Percentiles rank a stretch among this genome's conserved stretches.
Conservation (phyloP, 2,113 vertebrate species). For the Lagopus muta region DNA sequence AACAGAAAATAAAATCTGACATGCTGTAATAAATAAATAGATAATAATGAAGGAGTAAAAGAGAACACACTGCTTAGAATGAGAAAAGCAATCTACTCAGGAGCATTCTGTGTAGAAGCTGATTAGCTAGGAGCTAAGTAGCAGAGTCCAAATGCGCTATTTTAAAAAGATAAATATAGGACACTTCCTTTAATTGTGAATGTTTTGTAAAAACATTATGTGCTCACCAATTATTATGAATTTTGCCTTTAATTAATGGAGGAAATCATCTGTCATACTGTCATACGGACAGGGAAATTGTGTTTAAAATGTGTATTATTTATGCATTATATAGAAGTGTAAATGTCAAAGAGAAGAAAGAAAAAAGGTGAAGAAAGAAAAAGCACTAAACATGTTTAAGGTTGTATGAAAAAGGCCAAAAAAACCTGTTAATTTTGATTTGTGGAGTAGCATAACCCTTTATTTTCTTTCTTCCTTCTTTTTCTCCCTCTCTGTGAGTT, state of each 20-base stretch:
- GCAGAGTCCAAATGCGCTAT: not conserved
- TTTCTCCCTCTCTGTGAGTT: not conserved
- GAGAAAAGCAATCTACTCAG: not conserved
- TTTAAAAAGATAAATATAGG: not conserved
- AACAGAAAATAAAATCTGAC: not conserved
- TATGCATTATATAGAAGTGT: not conserved
- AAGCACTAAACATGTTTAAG: not conserved
- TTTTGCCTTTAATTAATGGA: not conserved
- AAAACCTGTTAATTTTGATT: not conserved
- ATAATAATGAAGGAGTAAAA: not conserved
- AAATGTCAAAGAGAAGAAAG: not conserved
- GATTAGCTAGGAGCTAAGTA: not conserved
- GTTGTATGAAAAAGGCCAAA: not conserved
- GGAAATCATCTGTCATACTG: not conserved
- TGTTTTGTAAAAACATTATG: not conserved
- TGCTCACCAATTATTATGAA: not conserved
- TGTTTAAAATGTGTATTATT: not conserved
- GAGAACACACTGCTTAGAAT: not conserved
- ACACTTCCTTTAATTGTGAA: not conserved
- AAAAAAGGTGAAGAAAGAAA: not conserved
- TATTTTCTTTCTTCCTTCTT: not conserved
- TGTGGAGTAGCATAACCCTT: not conserved
- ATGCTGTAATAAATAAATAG: not conserved
- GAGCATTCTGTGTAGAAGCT: not conserved
- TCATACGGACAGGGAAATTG: not conserved